Base-by-base conservation (phyloP, 2,797 vertebrate genomes). In the Eidolon dupreanum region DNA sequence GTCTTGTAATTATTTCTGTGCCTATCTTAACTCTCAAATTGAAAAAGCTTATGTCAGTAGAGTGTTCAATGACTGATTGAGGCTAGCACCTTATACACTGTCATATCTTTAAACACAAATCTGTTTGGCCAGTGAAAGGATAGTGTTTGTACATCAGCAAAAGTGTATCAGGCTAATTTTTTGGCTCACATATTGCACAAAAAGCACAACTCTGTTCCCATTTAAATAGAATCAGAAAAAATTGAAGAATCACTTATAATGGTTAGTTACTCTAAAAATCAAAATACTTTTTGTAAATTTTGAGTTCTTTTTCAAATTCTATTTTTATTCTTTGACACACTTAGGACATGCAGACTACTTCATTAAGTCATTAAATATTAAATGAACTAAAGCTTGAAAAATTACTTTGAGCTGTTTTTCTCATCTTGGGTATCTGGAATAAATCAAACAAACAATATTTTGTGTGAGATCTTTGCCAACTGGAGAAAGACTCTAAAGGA, bases 341-440 rank as follows among this genome's bases (percentile, higher is more conserved):
- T 78, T 88, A 97, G 95, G 94, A 95, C 95, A 97, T 94, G 88
- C 92, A 97, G 96, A 97, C 93, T 97, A 94, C 92, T 98, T 97
- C 95, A 98, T 97, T 98, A 98, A 98, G 90, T 98, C 97, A 98
- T 98, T 98, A 98, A 98, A 98, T 98, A 98, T 98, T 98, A 98
- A 98, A 98, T 97, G 95, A 98, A 98, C 92, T 98, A 98, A 98
- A 97, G 94, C 97, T 98, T 98, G 97, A 98, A 98, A 98, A 98
- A 98, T 98, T 97, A 98, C 97, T 97, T 98, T 97, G 93, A 98
- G 94, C 96, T 98, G 97, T 98, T 98, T 92, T 98, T 97, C 95
- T 95, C 93, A 97, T 97, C 96, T 97, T 97, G 13, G 53, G 65
- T 94, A 95, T 97, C 96, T 96, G 84, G 97, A 97, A 98, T 97